Evolutionary conservation across 2,797 vertebrate species (phyloP), one percentile per base, ranked within the genome.

Genomic region (Leptatherina wallacei): DNA sequence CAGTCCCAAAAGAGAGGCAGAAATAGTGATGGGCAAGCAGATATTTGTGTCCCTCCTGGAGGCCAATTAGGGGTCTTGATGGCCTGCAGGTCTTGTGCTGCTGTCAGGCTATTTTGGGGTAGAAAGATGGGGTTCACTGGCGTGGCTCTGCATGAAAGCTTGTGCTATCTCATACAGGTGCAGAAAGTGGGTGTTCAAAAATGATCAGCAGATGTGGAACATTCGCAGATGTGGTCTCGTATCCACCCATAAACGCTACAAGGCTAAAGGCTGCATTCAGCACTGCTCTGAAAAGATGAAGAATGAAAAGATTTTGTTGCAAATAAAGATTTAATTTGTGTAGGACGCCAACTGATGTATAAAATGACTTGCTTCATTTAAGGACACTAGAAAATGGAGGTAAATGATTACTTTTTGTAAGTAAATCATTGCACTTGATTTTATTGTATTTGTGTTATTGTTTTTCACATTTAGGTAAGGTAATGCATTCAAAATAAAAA

Each of bases 11-110:
- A 57, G 18, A 62, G 3, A 64, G 16, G 1, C 5, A 61, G 52
- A 24, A 32, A 40, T 29, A 65, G 14, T 38, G 14, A 49, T 3
- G 0, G 64, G 0, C 49, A 35, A 18, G 60, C 52, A 9, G 49
- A 60, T 54, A 51, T 81, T 76, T 70, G 59, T 30, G 22, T 77
- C 60, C 61, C 65, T 82, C 30, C 64, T 60, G 42, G 22, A 79
- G 58, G 49, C 59, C 61, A 79, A 36, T 76, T 77, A 78, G 42
- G 58, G 38, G 32, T 83, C 59, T 55, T 22, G 30, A 40, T 66
- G 38, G 44, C n/a, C 49, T 66, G 58, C 6, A 4, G 20, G 52
- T 69, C 49, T 71, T 62, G 47, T 69, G 70, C 70, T 74, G 69
- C 52, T 78, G 61, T 52, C 2, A 0, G 12, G 30, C 56, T 61